Evolutionary conservation across 2,797 vertebrate genomes (phyloP), one percentile per base, ranked within the genome.

Genomic region (Peromyscus attwateri): DNA sequence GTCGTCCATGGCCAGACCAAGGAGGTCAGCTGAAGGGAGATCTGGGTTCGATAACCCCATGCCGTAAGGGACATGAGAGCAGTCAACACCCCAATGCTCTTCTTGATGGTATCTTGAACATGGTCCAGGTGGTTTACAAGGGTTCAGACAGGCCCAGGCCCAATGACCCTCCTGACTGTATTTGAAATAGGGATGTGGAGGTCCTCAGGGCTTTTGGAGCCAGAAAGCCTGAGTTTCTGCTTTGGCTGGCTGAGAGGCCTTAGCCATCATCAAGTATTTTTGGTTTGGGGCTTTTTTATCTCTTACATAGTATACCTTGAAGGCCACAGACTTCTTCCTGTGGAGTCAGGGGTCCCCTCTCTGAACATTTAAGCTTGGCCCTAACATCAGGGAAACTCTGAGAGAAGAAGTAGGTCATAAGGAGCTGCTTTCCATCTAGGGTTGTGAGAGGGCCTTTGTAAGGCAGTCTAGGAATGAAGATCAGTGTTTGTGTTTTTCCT

Each of bases 51-150:
- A 68, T 34, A 5, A 16, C 13, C 27, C 13, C 31, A 68, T 17
- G 66, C 6, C 1, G 0, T 1, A 2, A n/a, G 16, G 31, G 31
- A 70, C 31, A 25, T 3, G 14, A 34, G 31, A 19, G 16, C 14
- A 70, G 6, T n/a, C 66, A 70, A n/a, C 27, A n/a, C 14, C 31
- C 66, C 31, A n/a, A 16, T 34, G 14, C 1, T 70, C 66, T n/a
- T n/a, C 31, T 16, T 17, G 66, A n/a, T 70, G 66, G 14, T 5
- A n/a, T 34, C 31, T 13, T 34, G 66, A 9, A 64, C 62, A 70
- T 34, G 66, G 31, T 70, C 66, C 34, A 3, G 66, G 66, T 70
- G 31, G 31, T 2, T 70, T 70, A 70, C 13, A 70, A n/a, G 66
- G 31, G 14, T 34, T 70, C 66, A n/a, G 66, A 34, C 14, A 17